Evolutionary conservation across 2,113 vertebrate species (phyloP), one percentile per base, ranked within the genome.

Genomic region (Henicopernis longicauda): DNA sequence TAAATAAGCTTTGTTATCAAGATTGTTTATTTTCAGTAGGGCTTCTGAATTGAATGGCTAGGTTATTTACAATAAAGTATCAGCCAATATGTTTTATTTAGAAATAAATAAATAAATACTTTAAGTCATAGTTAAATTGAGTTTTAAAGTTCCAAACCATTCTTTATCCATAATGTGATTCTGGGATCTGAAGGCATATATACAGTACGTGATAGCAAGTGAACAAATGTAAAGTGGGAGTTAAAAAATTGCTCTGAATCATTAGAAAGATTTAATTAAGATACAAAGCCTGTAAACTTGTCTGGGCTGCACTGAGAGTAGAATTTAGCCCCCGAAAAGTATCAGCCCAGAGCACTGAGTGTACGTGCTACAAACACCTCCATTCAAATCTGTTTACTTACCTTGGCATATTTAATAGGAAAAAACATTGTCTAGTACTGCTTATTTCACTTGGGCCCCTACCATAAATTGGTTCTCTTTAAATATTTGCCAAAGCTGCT

Each of bases 1-100:
- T 96, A 96, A 98, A 97, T 97, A 97, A 97, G 81, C 83, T 97
- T 94, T 93, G 92, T 97, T 98, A 97, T 97, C 94, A 95, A 83
- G 80, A 89, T 52, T 80, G 83, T 69, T 97, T 97, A 85, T 91
- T 95, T 98, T 95, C 63, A 62, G 50, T 55, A 76, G 19, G 9
- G 45, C 7, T 81, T 82, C 82, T 89, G 89, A 49, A 92, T 90
- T 77, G 57, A 94, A 97, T 95, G 67, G 63, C 31, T 91, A 78
- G 25, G 19, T 93, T 95, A 93, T 92, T 97, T 96, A 82, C 54
- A 89, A 71, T 92, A 95, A 96, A 67, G 27, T 82, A 94, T 70
- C 57, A 94, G 26, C n/a, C 55, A 92, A 74, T 89, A 92, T 77
- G 61, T 71, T 97, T 97, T 89, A 77, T 97, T 95, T 58, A 92